Evolutionary conservation across 1,140 invertebrate species (phyloP).

Genomic region (Aphelenchoides besseyi): DNA sequence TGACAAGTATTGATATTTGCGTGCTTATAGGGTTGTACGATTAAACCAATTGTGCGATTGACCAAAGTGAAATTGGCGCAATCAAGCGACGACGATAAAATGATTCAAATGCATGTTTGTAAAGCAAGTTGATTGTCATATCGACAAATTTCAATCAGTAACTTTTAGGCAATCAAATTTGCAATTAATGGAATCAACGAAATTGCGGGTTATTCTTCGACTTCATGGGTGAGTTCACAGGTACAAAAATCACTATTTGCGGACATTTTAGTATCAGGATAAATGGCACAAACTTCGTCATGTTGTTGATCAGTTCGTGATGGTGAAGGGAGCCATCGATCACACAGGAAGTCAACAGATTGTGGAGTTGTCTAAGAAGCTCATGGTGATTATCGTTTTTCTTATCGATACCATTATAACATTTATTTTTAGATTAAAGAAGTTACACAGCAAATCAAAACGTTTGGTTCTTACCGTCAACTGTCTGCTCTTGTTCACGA

Average conservation of each 20-base stretch:
- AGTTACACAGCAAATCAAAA: slow-evolving; percentile 8
- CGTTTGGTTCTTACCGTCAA: slow-evolving; percentile 9
- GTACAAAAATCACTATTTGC: not conserved
- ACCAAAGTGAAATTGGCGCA: slow-evolving; percentile 63
- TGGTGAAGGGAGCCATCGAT: not conserved
- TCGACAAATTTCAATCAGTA: not conserved
- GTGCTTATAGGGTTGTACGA: slow-evolving; percentile 65
- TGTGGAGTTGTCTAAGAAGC: not conserved
- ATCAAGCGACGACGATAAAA: slow-evolving; percentile 21
- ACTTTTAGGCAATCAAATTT: slow-evolving; percentile 11
- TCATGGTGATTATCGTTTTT: not conserved
- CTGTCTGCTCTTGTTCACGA: not conserved
- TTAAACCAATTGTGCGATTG: slow-evolving; percentile 66
- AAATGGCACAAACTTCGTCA: not conserved
- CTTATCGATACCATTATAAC: not conserved
- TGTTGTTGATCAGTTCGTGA: not conserved
- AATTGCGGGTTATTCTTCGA: not conserved
- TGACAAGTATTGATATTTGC: slow-evolving; percentile 14
- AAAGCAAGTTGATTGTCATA: slow-evolving; percentile 1
- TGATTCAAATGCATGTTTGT: slow-evolving; percentile 12
- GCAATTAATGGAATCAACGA: slow-evolving; percentile 8
- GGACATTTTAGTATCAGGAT: not conserved
- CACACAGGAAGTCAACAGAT: not conserved
- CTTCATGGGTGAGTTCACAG: not conserved
- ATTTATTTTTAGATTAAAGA: slow-evolving; percentile 7